Percentiles rank a stretch among this genome's conserved stretches.
phyloP scores from a whole-genome alignment of 2,797 vertebrate species.

The Podarcis lilfordi region DNA sequence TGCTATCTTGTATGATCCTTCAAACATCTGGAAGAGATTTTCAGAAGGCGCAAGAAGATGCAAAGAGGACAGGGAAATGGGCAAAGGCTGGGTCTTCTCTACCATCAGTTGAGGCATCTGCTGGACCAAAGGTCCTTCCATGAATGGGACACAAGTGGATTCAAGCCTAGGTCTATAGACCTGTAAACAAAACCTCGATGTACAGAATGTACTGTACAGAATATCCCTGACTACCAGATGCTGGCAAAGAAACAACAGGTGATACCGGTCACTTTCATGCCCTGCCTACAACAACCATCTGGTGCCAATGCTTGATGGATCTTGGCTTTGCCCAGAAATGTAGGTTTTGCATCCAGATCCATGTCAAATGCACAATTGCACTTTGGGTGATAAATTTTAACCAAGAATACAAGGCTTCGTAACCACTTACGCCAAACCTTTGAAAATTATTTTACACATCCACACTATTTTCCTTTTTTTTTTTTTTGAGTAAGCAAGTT shows the following conservation, averaged over 20 bases:
- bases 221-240: neutral
- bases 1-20: neutral
- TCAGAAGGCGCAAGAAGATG: neutral
- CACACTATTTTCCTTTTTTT: slow-evolving; percentile 6
- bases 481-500: slow-evolving; percentile 42
- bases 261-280: neutral
- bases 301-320: neutral
- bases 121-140: neutral
- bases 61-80: too few species aligned
- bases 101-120: neutral
- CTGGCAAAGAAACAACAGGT: neutral
- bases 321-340: neutral
- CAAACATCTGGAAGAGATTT: neutral
- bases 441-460: slow-evolving; percentile 49
- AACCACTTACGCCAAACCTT: slow-evolving; percentile 52
- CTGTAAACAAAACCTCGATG: neutral
- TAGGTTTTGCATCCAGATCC: neutral
- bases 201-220: neutral
- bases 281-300: neutral
- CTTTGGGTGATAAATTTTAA: slow-evolving; percentile 38
- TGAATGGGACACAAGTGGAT: neutral
- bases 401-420: slow-evolving; percentile 47
- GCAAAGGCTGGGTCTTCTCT: neutral
- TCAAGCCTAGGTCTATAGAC: neutral
- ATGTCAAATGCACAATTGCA: neutral